Evolutionary conservation across 2,797 vertebrate genomes (phyloP), one percentile per base, ranked within the genome.

Genomic region (Pterois miles): DNA sequence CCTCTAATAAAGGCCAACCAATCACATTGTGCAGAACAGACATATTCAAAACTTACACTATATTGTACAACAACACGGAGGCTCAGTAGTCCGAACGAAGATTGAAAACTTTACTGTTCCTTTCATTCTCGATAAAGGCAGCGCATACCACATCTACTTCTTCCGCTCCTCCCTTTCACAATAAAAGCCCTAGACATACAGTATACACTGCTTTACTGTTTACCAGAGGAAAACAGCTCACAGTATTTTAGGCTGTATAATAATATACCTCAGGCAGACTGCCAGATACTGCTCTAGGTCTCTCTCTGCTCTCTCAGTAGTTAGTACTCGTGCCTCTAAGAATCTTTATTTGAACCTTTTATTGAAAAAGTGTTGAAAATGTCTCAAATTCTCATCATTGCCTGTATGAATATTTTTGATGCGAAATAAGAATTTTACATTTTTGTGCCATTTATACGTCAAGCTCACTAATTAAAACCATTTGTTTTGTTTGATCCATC

Each of bases 11-110:
- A 53, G 40, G 40, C 22, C 50, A 2, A 27, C 23, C 23, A 16
- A 56, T 56, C 13, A 14, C 23, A 13, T 0, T 56, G 25, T 56
- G 0, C 25, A 0, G 25, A 56, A 54, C 25, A 3, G 52, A 48
- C 46, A n/a, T 48, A n/a, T 48, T 48, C 0, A 29, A 31, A 20
- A 27, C 10, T 13, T 0, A 20, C 54, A 31, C 54, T 20, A 57
- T 57, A 31, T 0, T 48, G 46, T n/a, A 48, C 0, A 48, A 57
- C 54, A 11, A 31, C 54, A 20, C 2, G 46, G 46, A 48, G 46
- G 46, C 0, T 48, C 46, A 0, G 8, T 48, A 0, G 8, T 48
- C 46, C 20, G 8, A 48, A 48, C 8, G 18, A 48, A n/a, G 46
- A 48, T 8, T 0, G 18, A 18, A 48, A 48, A 48, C 46, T 56